Evolutionary conservation across 1,140 invertebrate genomes (phyloP).

Genomic region (Monochamus saltuarius): DNA sequence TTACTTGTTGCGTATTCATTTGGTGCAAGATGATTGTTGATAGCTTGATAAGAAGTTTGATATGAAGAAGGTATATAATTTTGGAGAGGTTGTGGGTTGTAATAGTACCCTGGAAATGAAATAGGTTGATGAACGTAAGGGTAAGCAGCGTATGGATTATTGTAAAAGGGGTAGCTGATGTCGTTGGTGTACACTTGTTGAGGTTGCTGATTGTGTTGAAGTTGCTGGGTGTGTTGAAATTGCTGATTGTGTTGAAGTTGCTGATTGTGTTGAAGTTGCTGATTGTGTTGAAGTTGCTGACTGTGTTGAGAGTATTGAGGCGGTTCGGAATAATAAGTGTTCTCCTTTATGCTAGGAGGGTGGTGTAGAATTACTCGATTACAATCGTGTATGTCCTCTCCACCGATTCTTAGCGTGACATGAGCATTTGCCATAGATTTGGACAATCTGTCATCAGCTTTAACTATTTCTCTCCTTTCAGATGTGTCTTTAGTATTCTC

Average conservation of each 20-base stretch:
- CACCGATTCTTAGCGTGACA: constrained; percentile 21
- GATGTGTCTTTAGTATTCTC: no score
- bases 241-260: neutral
- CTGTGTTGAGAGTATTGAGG: constrained; percentile 1
- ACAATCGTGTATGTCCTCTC: constrained; percentile 10
- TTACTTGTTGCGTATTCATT: no score
- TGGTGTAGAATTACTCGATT: neutral
- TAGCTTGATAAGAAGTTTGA: no score
- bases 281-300: neutral
- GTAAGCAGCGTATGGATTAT: no score
- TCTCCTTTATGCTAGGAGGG: neutral
- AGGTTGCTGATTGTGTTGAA: neutral
- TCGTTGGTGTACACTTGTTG: neutral
- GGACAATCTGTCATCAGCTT: neutral
- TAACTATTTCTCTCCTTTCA: neutral
- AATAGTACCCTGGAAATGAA: no score
- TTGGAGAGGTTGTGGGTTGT: no score
- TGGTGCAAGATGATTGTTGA: no score
- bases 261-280: neutral
- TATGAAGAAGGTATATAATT: no score
- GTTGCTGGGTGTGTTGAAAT: neutral
- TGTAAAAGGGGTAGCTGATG: no score
- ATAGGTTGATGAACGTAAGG: no score
- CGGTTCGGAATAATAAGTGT: neutral
- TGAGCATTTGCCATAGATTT: constrained; percentile 29